These are phyloP conservation scores for Gallinago jamesoni DNA, from an alignment of 2,113 vertebrate genomes.

Conservation along the genomic window DNA sequence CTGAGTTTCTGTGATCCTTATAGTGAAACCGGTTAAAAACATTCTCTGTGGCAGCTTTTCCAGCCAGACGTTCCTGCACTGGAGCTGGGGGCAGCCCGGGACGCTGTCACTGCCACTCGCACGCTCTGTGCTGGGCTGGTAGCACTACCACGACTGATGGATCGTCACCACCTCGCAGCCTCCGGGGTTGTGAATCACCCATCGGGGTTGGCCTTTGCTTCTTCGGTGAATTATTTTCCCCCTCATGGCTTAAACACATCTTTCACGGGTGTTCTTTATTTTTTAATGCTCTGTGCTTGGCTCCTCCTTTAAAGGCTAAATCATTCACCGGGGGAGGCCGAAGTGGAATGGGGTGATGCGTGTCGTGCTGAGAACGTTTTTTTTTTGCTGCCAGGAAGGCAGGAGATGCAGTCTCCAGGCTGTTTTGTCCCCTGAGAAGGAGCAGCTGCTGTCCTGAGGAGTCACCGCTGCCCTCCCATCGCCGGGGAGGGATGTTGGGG, in stretches of 20 bases:
- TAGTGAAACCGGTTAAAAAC: neutral
- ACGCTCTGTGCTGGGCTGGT: rapidly evolving
- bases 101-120: neutral
- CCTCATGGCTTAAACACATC: neutral
- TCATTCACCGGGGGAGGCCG: neutral
- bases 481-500: neutral
- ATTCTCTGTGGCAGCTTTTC: neutral
- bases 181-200: neutral
- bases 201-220: neutral
- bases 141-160: rapidly evolving
- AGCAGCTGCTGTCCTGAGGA: neutral
- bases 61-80: neutral
- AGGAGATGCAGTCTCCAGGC: neutral
- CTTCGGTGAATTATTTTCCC: neutral
- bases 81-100: neutral
- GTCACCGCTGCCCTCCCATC: rapidly evolving
- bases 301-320: neutral
- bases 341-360: neutral
- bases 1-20: too few relatives aligned
- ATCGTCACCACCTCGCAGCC: rapidly evolving
- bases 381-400: neutral
- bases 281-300: neutral
- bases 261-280: neutral
- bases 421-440: neutral
- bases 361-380: neutral